These are phyloP conservation scores for Syngnathus floridae DNA, from an alignment of 2,113 vertebrate genomes.

Conservation along the genomic window DNA sequence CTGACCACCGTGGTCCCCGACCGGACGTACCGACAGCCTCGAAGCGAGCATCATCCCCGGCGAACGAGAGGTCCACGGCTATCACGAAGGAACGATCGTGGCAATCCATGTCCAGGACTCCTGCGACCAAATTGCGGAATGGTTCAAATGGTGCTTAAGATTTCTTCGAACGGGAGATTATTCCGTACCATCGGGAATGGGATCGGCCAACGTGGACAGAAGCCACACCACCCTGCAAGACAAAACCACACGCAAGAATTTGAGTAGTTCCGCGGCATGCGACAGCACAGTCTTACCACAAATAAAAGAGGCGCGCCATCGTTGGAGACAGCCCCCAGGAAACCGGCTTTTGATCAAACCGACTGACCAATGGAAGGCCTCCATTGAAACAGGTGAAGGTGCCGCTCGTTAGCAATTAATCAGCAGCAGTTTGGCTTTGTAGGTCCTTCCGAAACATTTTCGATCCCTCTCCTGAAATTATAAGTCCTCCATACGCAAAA, in stretches of 20 bases:
- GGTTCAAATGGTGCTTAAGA: background rate
- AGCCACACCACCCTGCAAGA: conserved; percentile 35
- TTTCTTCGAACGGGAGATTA: background rate
- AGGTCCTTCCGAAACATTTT: background rate
- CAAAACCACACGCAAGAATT: background rate
- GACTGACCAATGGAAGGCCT: background rate
- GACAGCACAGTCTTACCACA: conserved; percentile 13
- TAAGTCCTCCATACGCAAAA: background rate
- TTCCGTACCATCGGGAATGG: conserved; percentile 12
- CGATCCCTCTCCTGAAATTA: background rate
- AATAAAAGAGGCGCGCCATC: conserved; percentile 32
- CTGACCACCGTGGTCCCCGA: background rate
- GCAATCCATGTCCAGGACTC: conserved; percentile 29
- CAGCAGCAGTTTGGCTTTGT: background rate
- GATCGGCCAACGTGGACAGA: conserved; percentile 8
- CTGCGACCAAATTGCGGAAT: conserved; percentile 3
- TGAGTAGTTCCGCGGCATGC: background rate
- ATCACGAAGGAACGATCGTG: conserved; percentile 40
- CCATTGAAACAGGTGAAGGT: background rate
- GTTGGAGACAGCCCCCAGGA: background rate
- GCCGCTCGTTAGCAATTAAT: conserved; percentile 10
- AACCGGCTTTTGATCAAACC: background rate
- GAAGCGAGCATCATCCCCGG: conserved; percentile 26
- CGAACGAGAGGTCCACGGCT: conserved; percentile 22
- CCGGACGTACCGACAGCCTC: conserved; percentile 42